Conservation (phyloP, 2,113 vertebrate genomes). For the human (Homo sapiens) region GRCh38 chr19:35958501-35959000, state of each 20-base stretch:
- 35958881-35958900: not conserved
- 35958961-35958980: not conserved
- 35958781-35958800: too few relatives aligned
- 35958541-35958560: not conserved
- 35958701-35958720: too few relatives aligned
- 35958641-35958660: not conserved
- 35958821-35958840: too few relatives aligned
- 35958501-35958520: not conserved
- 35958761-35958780: too few relatives aligned
- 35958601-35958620: not conserved
- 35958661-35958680: not conserved
- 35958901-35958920: not conserved
- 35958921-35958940: not conserved
- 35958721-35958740: too few relatives aligned
- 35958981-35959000: slow-evolving; percentile 31
- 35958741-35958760: too few relatives aligned
- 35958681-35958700: too few relatives aligned
- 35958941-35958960: not conserved
- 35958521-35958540: not conserved
- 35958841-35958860: too few relatives aligned
- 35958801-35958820: too few relatives aligned
- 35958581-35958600: not conserved
- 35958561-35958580: not conserved
- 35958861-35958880: not conserved
- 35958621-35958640: not conserved